Conservation (phyloP, 2,113 vertebrate genomes). For the Lepus americanus region DNA sequence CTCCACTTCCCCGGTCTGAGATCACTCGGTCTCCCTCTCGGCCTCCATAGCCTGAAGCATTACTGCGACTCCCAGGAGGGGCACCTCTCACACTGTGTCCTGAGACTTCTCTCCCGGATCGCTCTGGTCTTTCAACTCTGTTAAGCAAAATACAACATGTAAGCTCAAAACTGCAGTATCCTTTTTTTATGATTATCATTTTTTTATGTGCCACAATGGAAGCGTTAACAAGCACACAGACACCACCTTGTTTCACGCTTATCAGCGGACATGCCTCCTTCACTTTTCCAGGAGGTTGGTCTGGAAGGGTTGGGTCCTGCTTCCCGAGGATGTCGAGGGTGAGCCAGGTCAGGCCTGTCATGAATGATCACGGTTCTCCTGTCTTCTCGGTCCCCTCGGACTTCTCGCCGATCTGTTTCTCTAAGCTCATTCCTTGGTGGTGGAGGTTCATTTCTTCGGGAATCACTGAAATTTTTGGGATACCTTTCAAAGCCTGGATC, state of each 20-base stretch:
- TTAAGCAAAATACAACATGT: slow-evolving; percentile 75
- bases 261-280: slow-evolving; percentile 90
- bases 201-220: not conserved
- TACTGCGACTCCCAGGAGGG: slow-evolving; percentile 90
- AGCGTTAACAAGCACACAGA: not conserved
- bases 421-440: slow-evolving; percentile 91
- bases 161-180: slow-evolving; percentile 64
- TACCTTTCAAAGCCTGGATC: slow-evolving; percentile 93
- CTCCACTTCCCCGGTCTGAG: slow-evolving; percentile 90
- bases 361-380: slow-evolving; percentile 93
- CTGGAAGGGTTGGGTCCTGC: slow-evolving; percentile 88
- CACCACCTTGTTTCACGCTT: slow-evolving; percentile 97
- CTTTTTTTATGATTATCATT: not conserved
- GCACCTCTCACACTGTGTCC: slow-evolving; percentile 91
- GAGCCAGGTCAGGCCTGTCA: slow-evolving; percentile 91
- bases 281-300: slow-evolving; percentile 92
- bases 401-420: slow-evolving; percentile 93
- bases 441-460: slow-evolving; percentile 91
- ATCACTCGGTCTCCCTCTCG: slow-evolving; percentile 91
- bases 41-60: slow-evolving; percentile 89
- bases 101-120: slow-evolving; percentile 93
- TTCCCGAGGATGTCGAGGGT: slow-evolving; percentile 92
- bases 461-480: slow-evolving; percentile 93
- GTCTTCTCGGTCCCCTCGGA: slow-evolving; percentile 93
- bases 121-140: slow-evolving; percentile 91